Evolutionary conservation across 2,888 invertebrate genomes (phyloP).

Genomic region (Graphium colonna): DNA sequence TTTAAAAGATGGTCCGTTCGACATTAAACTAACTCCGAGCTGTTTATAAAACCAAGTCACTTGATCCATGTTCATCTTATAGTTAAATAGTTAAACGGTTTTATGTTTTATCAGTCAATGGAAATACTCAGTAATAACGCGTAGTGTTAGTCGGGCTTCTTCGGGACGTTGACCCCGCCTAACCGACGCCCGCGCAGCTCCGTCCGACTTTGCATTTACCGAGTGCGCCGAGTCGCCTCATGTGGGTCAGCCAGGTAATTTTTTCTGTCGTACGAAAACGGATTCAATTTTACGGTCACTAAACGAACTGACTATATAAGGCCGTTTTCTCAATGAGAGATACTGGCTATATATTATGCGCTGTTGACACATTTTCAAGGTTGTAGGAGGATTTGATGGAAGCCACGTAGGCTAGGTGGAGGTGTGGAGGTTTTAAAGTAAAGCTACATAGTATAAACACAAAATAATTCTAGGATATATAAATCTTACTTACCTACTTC

Average conservation of each 20-base stretch:
- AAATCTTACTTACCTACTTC: too few species aligned
- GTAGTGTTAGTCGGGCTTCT: conserved; percentile 45
- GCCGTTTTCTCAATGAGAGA: neutral
- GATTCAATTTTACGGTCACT: conserved; percentile 3
- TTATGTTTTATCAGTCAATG: conserved; percentile 43
- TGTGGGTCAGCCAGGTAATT: conserved; percentile 23
- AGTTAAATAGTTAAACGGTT: conserved; percentile 37
- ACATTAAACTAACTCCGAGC: too few species aligned
- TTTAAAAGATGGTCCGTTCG: neutral
- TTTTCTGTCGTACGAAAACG: conserved; percentile 17
- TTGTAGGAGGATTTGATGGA: too few species aligned
- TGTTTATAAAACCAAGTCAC: too few species aligned
- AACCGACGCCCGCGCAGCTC: conserved; percentile 70
- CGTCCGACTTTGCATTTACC: conserved; percentile 39
- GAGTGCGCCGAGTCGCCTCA: conserved; percentile 22
- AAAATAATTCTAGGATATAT: too few species aligned
- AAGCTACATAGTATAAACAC: too few species aligned
- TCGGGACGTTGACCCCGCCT: conserved; percentile 58
- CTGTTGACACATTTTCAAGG: too few species aligned
- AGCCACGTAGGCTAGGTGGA: too few species aligned
- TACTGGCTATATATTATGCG: too few species aligned
- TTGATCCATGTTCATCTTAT: neutral
- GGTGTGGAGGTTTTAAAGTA: too few species aligned
- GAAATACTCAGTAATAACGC: conserved; percentile 35
- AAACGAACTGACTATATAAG: neutral